These are phyloP conservation scores for Galerucella calmariensis DNA, from an alignment of 2,888 invertebrate species.

Conservation along the genomic window DNA sequence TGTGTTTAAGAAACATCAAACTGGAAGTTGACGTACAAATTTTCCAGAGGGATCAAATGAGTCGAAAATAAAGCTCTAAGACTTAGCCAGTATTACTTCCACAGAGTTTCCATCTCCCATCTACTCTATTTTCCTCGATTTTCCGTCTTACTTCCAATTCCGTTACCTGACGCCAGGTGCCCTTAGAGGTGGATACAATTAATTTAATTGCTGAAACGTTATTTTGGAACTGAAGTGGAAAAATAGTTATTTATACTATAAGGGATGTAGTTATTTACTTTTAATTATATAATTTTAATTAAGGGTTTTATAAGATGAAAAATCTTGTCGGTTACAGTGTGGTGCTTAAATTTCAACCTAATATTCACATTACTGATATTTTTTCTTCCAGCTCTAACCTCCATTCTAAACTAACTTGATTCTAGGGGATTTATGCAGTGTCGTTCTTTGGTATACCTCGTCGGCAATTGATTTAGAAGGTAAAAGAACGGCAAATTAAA, in stretches of 20 bases:
- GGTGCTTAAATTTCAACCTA: no score
- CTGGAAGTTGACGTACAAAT: conserved; percentile 56
- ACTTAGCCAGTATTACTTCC: conserved; percentile 61
- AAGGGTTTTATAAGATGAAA: no score
- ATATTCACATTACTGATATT: no score
- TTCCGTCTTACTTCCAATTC: conserved; percentile 51
- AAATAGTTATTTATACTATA: no score
- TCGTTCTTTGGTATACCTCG: conserved; percentile 56
- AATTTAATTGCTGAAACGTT: background rate
- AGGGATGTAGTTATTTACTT: no score
- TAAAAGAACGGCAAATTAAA: conserved; percentile 49
- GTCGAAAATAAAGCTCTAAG: conserved; percentile 61
- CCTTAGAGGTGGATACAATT: conserved; percentile 4
- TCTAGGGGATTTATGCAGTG: conserved; percentile 61
- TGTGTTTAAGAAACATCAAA: conserved; percentile 40
- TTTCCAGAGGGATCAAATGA: conserved; percentile 64
- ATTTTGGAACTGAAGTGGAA: background rate
- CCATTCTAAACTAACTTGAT: conserved; percentile 59
- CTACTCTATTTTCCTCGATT: conserved; percentile 24
- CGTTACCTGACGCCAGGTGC: conserved; percentile 52
- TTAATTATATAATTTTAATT: no score
- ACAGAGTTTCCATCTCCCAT: conserved; percentile 29
- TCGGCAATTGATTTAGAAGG: conserved; percentile 60
- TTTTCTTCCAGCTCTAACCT: conserved; percentile 6
- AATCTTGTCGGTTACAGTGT: no score